Evolutionary conservation across 30 jellyfish, hydroid and myxozoan species (phyloP).

Genomic region (Aurelia aurita complex sp. Pacific): DNA sequence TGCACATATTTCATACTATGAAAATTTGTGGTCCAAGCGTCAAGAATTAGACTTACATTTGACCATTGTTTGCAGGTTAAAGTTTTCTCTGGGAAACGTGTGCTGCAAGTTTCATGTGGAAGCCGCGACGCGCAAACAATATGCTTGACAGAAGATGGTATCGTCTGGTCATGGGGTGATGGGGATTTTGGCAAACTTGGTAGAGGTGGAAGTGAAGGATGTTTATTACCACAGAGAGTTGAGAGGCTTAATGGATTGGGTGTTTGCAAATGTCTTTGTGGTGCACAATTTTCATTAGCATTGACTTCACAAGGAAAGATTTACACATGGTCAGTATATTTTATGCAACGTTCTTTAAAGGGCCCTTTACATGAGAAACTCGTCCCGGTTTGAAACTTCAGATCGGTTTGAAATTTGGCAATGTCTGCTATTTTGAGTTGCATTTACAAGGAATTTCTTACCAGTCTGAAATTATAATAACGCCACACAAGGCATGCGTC

Average conservation of each 20-base stretch:
- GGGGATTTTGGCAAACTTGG: constrained; percentile 98
- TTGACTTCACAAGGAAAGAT: constrained; percentile 76
- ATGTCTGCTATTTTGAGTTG: too few relatives aligned
- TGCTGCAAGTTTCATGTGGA: constrained; percentile 85
- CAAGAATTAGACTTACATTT: too few relatives aligned
- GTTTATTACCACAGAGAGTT: constrained; percentile 66
- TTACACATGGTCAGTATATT: constrained; percentile 79
- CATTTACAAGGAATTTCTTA: too few relatives aligned
- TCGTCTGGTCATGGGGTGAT: constrained; percentile 97
- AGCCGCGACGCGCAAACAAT: constrained; percentile 93
- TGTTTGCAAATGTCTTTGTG: constrained; percentile 86
- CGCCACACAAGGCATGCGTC: too few relatives aligned
- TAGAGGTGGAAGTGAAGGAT: constrained; percentile 96
- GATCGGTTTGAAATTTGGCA: too few relatives aligned
- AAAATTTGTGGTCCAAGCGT: too few relatives aligned
- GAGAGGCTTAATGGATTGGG: constrained; percentile 53
- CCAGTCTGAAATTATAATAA: too few relatives aligned
- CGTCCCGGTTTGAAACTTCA: too few relatives aligned
- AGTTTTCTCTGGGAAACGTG: constrained; percentile 73
- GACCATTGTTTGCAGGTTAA: constrained; percentile 55
- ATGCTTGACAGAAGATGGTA: constrained; percentile 78
- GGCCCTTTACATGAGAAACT: too few relatives aligned
- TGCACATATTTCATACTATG: too few relatives aligned
- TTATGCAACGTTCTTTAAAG: too few relatives aligned
- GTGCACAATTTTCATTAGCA: constrained; percentile 95